Conservation (phyloP, 2,113 vertebrate species). For the Chloebia gouldiae region DNA sequence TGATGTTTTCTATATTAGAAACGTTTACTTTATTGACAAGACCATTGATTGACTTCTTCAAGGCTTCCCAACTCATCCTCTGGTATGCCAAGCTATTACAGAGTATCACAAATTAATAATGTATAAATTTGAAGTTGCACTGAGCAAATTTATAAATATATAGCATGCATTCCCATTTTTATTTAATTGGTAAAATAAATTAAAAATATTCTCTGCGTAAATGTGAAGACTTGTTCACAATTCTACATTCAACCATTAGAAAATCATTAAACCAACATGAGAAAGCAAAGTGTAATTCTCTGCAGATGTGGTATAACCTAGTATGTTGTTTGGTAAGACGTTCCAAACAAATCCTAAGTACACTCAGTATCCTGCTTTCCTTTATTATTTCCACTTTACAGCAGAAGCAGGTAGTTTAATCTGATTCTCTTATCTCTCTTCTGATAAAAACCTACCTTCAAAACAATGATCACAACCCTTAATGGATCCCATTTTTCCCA, state of each 20-base stretch:
- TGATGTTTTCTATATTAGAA: slow-evolving; percentile 94
- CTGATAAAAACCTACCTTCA: neutral
- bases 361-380: neutral
- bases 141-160: neutral
- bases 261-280: neutral
- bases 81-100: slow-evolving; percentile 91
- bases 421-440: neutral
- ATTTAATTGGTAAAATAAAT: neutral
- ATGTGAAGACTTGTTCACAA: neutral
- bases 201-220: neutral
- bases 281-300: neutral
- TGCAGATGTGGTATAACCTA: accelerated
- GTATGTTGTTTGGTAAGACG: neutral
- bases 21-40: slow-evolving; percentile 99
- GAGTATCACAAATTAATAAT: slow-evolving; percentile 4
- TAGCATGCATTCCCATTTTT: neutral
- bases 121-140: neutral
- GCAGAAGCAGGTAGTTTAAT: neutral
- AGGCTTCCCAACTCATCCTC: slow-evolving; percentile 98
- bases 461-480: neutral
- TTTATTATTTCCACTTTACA: neutral
- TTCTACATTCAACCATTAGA: neutral
- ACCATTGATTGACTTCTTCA: slow-evolving; percentile 99
- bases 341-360: neutral
- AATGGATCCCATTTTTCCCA: neutral